Evolutionary conservation across 37 sponge, comb jelly and placozoan species (phyloP).

Genomic region (Mnemiopsis leidyi): DNA sequence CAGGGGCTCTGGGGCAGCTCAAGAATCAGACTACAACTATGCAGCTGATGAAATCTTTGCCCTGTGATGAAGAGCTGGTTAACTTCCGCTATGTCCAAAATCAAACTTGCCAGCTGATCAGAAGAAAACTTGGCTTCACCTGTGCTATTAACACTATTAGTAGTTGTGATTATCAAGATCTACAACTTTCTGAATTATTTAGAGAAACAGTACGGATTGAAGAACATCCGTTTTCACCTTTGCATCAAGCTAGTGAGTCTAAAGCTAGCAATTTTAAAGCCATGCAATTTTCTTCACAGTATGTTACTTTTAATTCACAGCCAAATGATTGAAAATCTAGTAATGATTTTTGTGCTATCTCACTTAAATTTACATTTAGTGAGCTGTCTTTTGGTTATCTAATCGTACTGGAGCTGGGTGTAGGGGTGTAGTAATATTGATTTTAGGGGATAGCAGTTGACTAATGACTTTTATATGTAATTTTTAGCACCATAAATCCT

Average conservation of each 20-base stretch:
- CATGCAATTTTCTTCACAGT: background rate
- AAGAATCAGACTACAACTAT: background rate
- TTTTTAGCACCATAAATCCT: too few relatives aligned
- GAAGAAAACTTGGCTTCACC: background rate
- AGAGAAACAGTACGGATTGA: background rate
- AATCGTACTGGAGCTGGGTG: too few relatives aligned
- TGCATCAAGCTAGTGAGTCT: background rate
- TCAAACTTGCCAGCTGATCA: background rate
- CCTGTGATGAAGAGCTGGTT: constrained; percentile 43
- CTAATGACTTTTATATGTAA: too few relatives aligned
- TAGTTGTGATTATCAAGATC: background rate
- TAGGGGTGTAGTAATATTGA: too few relatives aligned
- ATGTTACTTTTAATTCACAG: background rate
- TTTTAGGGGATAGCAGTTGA: too few relatives aligned
- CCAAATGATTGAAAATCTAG: too few relatives aligned
- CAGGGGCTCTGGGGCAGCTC: background rate
- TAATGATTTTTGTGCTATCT: too few relatives aligned
- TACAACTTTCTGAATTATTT: too few relatives aligned
- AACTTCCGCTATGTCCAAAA: background rate
- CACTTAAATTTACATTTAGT: too few relatives aligned
- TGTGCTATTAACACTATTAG: background rate
- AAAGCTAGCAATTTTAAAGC: background rate
- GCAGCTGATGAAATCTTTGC: constrained; percentile 4
- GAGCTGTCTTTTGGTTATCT: too few relatives aligned
- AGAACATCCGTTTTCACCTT: background rate